Conservation (phyloP, 2,888 invertebrate genomes). For the Mimachlamys varia region DNA sequence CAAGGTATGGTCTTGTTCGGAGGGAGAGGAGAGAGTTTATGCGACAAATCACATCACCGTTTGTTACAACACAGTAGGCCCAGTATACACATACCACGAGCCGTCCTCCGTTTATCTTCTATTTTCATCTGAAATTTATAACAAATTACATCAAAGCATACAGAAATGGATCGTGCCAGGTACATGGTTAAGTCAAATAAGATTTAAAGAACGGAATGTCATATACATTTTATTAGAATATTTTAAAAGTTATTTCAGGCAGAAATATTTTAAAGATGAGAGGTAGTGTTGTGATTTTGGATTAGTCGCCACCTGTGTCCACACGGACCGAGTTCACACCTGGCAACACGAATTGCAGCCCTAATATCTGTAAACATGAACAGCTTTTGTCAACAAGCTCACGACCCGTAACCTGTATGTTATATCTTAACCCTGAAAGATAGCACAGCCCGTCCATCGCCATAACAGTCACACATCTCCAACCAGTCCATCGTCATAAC, state of each 20-base stretch:
- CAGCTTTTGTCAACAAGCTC: constrained; percentile 29
- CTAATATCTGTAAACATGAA: not conserved
- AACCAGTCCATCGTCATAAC: not conserved
- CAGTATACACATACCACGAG: not conserved
- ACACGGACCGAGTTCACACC: not conserved
- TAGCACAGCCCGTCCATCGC: not conserved
- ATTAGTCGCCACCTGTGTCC: constrained; percentile 27
- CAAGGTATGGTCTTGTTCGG: not conserved
- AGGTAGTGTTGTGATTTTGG: not conserved
- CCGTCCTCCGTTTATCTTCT: not conserved
- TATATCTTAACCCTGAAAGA: not conserved
- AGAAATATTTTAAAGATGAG: constrained; percentile 20
- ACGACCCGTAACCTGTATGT: not conserved
- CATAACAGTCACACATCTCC: not conserved
- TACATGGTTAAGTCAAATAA: constrained; percentile 15
- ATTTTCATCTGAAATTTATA: not conserved
- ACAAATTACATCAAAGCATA: constrained; percentile 26
- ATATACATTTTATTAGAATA: constrained; percentile 36
- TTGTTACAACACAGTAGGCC: not conserved
- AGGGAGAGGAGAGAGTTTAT: not conserved
- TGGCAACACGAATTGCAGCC: constrained; percentile 27
- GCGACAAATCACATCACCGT: constrained; percentile 10
- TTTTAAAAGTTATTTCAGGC: constrained; percentile 29
- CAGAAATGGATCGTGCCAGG: not conserved
- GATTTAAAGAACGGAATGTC: not conserved